These are phyloP conservation scores for Dinomys branickii DNA, from an alignment of 2,113 vertebrate species.

Conservation along the genomic window DNA sequence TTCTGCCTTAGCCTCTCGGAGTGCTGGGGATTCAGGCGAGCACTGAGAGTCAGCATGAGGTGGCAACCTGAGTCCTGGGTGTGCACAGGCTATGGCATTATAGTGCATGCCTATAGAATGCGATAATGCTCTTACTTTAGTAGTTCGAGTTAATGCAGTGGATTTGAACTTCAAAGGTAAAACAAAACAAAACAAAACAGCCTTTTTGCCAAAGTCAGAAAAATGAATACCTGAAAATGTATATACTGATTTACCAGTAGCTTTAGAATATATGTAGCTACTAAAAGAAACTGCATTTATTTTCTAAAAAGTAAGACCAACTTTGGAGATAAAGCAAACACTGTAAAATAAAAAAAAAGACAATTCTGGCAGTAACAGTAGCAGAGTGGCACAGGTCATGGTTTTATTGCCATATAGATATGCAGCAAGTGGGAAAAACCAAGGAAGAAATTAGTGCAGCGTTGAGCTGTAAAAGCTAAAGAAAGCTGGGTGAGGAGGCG, in stretches of 20 bases:
- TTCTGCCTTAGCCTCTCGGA: neutral
- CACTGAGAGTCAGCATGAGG: neutral
- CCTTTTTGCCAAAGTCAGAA: neutral
- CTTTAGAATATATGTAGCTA: neutral
- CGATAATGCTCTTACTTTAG: neutral
- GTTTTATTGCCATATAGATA: neutral
- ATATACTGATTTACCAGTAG: neutral
- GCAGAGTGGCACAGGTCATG: neutral
- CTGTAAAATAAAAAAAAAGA: neutral
- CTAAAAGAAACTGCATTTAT: conserved; percentile 3
- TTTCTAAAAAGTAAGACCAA: conserved; percentile 48
- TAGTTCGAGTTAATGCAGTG: neutral
- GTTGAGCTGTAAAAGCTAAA: conserved; percentile 35
- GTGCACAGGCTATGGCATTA: neutral
- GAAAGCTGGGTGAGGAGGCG: neutral
- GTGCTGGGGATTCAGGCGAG: neutral
- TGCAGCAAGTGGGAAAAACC: neutral
- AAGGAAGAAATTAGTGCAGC: neutral
- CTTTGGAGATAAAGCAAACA: neutral
- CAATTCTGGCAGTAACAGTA: neutral
- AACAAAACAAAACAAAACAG: conserved; percentile 10
- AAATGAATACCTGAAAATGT: conserved; percentile 19
- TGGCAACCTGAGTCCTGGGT: neutral
- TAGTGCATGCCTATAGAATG: neutral
- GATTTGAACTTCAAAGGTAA: conserved; percentile 26